Percentiles rank a stretch among this genome's conserved stretches.
phyloP scores from a whole-genome alignment of 2,888 invertebrate genomes.

The Willowsia nigromaculata region DNA sequence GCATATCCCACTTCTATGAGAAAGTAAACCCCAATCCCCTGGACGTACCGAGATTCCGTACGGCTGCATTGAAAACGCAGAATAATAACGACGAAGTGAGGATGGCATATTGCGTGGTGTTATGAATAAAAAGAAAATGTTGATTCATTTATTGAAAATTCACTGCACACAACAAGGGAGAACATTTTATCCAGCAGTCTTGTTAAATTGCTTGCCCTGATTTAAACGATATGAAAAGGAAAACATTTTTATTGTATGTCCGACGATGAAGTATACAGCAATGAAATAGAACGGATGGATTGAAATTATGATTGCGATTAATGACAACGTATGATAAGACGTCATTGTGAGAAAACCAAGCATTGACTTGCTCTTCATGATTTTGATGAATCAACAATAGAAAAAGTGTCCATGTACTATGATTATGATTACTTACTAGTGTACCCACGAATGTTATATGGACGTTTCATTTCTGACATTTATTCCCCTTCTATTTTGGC shows the following conservation, averaged over 20 bases:
- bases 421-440: constrained; percentile 22
- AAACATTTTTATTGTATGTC: not conserved
- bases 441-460: not conserved
- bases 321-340: constrained; percentile 52
- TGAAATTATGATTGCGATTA: constrained; percentile 55
- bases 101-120: constrained; percentile 64
- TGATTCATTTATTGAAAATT: constrained; percentile 55
- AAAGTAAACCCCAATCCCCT: not conserved
- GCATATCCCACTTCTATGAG: constrained; percentile 1
- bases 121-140: constrained; percentile 56
- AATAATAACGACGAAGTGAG: constrained; percentile 37
- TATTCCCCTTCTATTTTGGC: constrained; percentile 54
- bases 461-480: constrained; percentile 44
- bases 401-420: not conserved
- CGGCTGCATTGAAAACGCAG: not conserved
- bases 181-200: not conserved
- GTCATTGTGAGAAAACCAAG: constrained; percentile 54
- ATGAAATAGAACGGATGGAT: not conserved
- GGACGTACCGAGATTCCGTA: constrained; percentile 1
- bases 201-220: not conserved
- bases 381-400: constrained; percentile 59
- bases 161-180: not conserved
- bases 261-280: not conserved
- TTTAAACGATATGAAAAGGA: constrained; percentile 33
- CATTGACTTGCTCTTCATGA: constrained; percentile 59